Evolutionary conservation across 2,113 vertebrate genomes (phyloP).

Genomic region (Sinocyclocheilus grahami): DNA sequence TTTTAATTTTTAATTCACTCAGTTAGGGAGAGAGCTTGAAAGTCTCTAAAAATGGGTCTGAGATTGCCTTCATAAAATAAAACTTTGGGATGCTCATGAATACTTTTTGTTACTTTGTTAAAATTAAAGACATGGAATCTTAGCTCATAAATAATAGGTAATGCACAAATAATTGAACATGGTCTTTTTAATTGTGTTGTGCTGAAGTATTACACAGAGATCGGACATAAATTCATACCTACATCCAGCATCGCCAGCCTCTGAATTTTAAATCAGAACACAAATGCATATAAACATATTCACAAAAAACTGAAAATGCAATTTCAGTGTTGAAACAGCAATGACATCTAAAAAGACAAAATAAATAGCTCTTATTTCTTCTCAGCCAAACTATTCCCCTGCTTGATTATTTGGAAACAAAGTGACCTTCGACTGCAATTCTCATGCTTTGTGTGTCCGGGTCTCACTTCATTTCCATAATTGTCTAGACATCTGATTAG

Average conservation of each 20-base stretch:
- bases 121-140: neutral
- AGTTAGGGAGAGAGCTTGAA: neutral
- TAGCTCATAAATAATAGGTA: neutral
- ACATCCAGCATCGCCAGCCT: no score
- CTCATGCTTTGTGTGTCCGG: neutral
- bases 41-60: neutral
- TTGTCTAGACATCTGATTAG: conserved; percentile 48
- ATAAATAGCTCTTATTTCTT: neutral
- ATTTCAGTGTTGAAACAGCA: neutral
- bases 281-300: neutral
- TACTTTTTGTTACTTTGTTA: neutral
- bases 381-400: neutral
- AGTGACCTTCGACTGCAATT: conserved; percentile 11
- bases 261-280: no score
- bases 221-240: no score
- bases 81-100: neutral
- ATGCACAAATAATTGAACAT: neutral
- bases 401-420: conserved; percentile 25
- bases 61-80: neutral
- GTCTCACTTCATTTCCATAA: conserved; percentile 37
- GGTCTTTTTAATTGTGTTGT: neutral
- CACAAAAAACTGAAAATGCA: neutral
- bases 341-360: neutral
- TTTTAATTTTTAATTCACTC: conserved; percentile 33
- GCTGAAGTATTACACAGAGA: neutral